Conservation (phyloP, 1,140 invertebrate species). For the Euschistus heros region DNA sequence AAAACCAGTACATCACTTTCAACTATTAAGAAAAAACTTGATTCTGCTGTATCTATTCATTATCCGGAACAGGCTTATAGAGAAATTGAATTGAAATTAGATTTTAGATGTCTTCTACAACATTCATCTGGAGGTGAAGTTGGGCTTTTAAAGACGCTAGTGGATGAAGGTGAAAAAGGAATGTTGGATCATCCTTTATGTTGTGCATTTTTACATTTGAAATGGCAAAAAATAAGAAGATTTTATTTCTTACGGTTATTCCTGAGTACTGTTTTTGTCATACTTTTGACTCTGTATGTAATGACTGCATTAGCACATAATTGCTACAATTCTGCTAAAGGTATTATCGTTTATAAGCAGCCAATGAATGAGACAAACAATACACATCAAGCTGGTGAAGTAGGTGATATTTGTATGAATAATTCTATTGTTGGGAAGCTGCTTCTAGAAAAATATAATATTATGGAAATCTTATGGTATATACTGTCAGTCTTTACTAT, state of each 20-base stretch:
- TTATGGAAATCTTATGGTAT: constrained; percentile 69
- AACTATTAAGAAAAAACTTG: constrained; percentile 62
- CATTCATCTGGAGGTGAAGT: constrained; percentile 68
- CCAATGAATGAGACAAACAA: background rate
- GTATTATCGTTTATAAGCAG: constrained; percentile 33
- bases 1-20: constrained; percentile 70
- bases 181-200: constrained; percentile 70
- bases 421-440: constrained; percentile 55
- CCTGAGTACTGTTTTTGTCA: constrained; percentile 66
- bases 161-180: constrained; percentile 72
- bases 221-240: constrained; percentile 82
- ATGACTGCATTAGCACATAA: constrained; percentile 63
- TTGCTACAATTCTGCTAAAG: constrained; percentile 60
- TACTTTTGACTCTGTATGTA: constrained; percentile 65
- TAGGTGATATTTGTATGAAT: constrained; percentile 34
- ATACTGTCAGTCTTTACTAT: constrained; percentile 58
- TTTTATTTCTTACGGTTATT: constrained; percentile 69
- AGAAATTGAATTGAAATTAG: constrained; percentile 68
- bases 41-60: constrained; percentile 63
- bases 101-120: constrained; percentile 66
- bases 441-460: constrained; percentile 53
- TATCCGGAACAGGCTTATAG: constrained; percentile 64
- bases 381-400: constrained; percentile 42
- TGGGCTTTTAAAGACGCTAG: constrained; percentile 67
- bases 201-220: constrained; percentile 69